These are phyloP conservation scores for Antrozous pallidus DNA, from an alignment of 2,797 vertebrate species.

Conservation along the genomic window DNA sequence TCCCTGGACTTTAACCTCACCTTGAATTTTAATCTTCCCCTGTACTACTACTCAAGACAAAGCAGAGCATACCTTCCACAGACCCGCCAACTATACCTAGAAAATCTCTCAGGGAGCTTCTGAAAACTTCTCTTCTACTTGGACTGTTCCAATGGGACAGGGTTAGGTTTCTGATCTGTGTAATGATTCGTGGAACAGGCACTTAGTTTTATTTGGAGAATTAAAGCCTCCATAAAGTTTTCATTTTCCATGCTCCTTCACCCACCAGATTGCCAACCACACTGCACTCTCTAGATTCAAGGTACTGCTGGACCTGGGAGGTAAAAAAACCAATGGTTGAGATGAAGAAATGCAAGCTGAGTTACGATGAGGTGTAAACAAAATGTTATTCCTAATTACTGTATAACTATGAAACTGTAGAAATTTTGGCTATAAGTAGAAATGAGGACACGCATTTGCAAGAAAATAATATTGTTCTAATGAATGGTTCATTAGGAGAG, in stretches of 20 bases:
- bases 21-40: constrained; percentile 3
- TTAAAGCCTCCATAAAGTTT: constrained; percentile 76
- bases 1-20: not conserved
- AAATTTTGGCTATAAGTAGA: constrained; percentile 58
- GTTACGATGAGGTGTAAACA: constrained; percentile 66
- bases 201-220: constrained; percentile 74
- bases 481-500: constrained; percentile 46
- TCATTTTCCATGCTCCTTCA: constrained; percentile 72
- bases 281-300: constrained; percentile 54
- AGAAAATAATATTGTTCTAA: constrained; percentile 70
- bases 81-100: constrained; percentile 57
- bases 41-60: not conserved
- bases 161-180: constrained; percentile 76
- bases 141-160: constrained; percentile 73
- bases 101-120: constrained; percentile 75
- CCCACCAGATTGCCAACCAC: constrained; percentile 61
- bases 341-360: constrained; percentile 63
- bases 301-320: constrained; percentile 51
- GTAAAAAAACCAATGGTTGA: constrained; percentile 64
- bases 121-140: constrained; percentile 74
- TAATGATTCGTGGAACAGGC: constrained; percentile 78
- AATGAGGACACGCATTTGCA: constrained; percentile 58
- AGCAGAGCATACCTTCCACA: not conserved
- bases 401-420: constrained; percentile 75
- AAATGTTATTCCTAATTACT: constrained; percentile 63